Percentiles rank a stretch among this genome's conserved stretches.
Evolutionary conservation across 2,888 invertebrate genomes (phyloP).

Genomic region (Agonopterix heracliana): DNA sequence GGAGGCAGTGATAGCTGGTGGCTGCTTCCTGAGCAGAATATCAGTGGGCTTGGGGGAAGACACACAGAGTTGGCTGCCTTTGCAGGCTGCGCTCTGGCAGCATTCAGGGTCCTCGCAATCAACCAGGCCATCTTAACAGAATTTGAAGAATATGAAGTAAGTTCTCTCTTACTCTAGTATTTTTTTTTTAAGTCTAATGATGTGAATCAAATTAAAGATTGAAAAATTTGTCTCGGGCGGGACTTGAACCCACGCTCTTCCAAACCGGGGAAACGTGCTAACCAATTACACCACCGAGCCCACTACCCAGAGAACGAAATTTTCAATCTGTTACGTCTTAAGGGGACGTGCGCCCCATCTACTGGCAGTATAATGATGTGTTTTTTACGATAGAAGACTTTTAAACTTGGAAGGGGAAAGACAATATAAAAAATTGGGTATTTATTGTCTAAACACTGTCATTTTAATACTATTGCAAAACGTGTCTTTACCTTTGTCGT

Average conservation of each 20-base stretch:
- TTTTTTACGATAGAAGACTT: background rate
- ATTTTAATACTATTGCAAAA: background rate
- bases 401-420: background rate
- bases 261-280: too few relatives aligned
- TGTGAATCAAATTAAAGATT: too few relatives aligned
- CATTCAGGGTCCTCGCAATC: constrained; percentile 99
- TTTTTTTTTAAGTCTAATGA: too few relatives aligned
- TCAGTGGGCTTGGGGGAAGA: constrained; percentile 97
- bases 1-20: constrained; percentile 96
- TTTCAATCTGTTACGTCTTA: too few relatives aligned
- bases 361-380: background rate
- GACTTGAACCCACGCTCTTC: too few relatives aligned
- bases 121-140: constrained; percentile 89
- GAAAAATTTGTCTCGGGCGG: too few relatives aligned
- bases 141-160: constrained; percentile 12
- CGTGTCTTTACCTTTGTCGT: constrained; percentile 92
- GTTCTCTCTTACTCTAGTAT: too few relatives aligned
- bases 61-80: constrained; percentile 92
- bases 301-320: too few relatives aligned
- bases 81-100: constrained; percentile 88
- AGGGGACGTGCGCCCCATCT: too few relatives aligned
- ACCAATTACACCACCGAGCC: too few relatives aligned
- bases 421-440: background rate
- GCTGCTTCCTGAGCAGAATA: constrained; percentile 95
- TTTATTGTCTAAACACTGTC: background rate